Base-by-base conservation (phyloP, 2,113 vertebrate genomes). In the Carassius carassius region DNA sequence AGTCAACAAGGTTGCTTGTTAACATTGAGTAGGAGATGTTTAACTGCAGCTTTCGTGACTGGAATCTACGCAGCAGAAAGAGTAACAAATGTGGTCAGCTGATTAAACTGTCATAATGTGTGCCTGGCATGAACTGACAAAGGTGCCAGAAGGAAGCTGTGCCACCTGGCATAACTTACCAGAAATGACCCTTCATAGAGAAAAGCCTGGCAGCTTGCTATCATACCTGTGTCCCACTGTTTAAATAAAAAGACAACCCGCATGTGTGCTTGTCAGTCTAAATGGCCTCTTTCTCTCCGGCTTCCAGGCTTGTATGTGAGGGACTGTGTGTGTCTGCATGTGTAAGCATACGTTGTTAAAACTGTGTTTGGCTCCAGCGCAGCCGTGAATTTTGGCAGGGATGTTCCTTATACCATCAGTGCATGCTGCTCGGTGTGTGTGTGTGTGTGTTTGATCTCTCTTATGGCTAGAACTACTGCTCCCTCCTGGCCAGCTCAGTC, bases 81-180 rank as follows among this genome's bases (percentile, higher is more conserved):
- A 81, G 77, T 62, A 74, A 81, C 41, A 44, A 82, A 81, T 82
- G 85, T 84, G 82, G 78, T 84, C 87, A 74, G 83, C 73, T 23
- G 70, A 84, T 82, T 86, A 84, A 81, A 82, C 78, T 56, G 73
- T 60, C 77, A 78, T 86, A 84, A 84, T 84, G 58, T 65, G 70
- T 81, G 41, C 77, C 78, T 19, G 79, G n/a, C 37, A 44, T 35
- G 74, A 23, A 29, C 69, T 83, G 87, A 60, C 63, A 82, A 51
- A 54, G 63, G 77, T 81, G 82, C 76, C 82, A 75, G 82, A 60
- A 78, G 78, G 82, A 76, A 60, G 32, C 60, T 44, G 87, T 84
- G 87, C 85, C 87, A 86, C 87, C 82, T 86, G 87, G 84, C 47
- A 73, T 75, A 84, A 54, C 49, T n/a, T 77, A 41, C 77, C 75